Base-by-base conservation (phyloP, 2,888 invertebrate genomes). In the Cosmopolites sordidus region DNA sequence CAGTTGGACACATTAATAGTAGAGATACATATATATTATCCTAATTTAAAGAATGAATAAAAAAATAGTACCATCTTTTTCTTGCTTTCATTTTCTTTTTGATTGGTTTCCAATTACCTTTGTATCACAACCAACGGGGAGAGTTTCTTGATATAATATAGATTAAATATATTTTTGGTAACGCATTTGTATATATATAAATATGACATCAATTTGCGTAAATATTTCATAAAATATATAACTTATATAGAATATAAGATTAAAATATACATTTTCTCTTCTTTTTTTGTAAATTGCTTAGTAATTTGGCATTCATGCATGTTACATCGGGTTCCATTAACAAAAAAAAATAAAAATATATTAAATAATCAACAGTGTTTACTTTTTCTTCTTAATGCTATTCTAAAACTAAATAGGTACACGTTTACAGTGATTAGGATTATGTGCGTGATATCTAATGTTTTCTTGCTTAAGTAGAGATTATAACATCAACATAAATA, bases 191-290 rank as follows among this genome's bases (percentile, higher is more conserved):
- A 33, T 12, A 33, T 33, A 33, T 39, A 46, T 38, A 38, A 33
- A 37, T 45, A 11, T 37, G 30, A 15, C 33, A 37, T 17, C 11
- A 17, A 46, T 46, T 33, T 18, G 14, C 39, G 27, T 45, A 45
- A 46, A 46, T 38, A 38, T 46, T 38, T 46, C 22, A 46, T 46
- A 46, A 46, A 46, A 46, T 46, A 46, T 46, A 46, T 46, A 46
- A 37, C 38, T 46, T 37, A 46, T 38, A 38, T 46, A 46, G 9
- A 46, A 46, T 18, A 18, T 38, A 44, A 16, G 16, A 33, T 39
- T 38, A 22, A 46, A 46, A 46, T 46, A 46, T 11, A 33, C 11
- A 33, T 33, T 4, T 9, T 33, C 9, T 38, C 33, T 38, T n/a
- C n/a, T n/a, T n/a, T n/a, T n/a, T n/a, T 46, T 22, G 22, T 39